Evolutionary conservation across 2,888 invertebrate species (phyloP).

Genomic region (Geophilus truncorum): DNA sequence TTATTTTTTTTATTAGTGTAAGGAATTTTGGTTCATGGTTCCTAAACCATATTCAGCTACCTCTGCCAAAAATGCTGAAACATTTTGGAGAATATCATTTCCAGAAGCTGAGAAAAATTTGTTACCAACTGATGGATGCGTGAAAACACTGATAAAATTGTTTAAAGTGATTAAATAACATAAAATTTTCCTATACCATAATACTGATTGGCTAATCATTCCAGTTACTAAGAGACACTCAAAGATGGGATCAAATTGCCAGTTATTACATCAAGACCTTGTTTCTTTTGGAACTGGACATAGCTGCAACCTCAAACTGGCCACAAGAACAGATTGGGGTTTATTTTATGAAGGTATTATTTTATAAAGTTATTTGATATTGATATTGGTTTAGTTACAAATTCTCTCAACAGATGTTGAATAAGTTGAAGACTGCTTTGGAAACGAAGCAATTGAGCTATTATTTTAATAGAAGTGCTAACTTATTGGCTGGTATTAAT

Average conservation of each 20-base stretch:
- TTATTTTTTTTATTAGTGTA: neutral
- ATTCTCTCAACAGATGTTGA: neutral
- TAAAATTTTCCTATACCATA: neutral
- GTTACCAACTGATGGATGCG: neutral
- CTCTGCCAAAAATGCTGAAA: neutral
- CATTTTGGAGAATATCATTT: neutral
- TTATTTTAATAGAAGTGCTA: neutral
- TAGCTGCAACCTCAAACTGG: neutral
- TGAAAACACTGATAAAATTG: neutral
- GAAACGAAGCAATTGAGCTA: neutral
- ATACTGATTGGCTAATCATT: neutral
- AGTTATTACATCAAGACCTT: constrained; percentile 40
- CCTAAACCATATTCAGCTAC: neutral
- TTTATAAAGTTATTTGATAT: neutral
- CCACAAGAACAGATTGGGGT: neutral
- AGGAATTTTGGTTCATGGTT: neutral
- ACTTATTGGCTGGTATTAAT: neutral
- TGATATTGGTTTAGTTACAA: neutral
- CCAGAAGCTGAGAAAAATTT: neutral
- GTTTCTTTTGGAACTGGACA: constrained; percentile 37
- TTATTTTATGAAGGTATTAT: neutral
- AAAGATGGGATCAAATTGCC: constrained; percentile 38
- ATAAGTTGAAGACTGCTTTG: neutral
- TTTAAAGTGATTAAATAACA: neutral
- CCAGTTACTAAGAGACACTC: constrained; percentile 38